Base-by-base conservation (phyloP, 2,113 vertebrate genomes). In the Thamnaconus septentrionalis region DNA sequence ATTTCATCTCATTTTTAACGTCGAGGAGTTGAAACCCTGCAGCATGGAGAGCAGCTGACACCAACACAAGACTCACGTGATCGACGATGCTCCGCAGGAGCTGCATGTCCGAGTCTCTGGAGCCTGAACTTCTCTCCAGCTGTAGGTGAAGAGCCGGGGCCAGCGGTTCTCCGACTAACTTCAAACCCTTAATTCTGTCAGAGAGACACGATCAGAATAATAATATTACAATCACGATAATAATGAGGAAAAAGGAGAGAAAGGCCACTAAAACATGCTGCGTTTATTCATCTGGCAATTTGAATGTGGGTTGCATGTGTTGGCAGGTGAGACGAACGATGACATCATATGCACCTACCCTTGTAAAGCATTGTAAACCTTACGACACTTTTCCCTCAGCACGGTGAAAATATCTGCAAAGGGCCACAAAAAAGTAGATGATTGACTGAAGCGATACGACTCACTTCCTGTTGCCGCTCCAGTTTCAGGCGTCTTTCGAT, bases 111-210 rank as follows among this genome's bases (percentile, higher is more conserved):
- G 84, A 55, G 51, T 95, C 94, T 83, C 95, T 92, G 78, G 91
- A 94, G 41, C 94, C 94, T 0, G 76, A 89, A 85, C 92, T 94
- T 40, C 87, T 92, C 78, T 94, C 89, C 73, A 99, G 87, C 49
- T 94, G 94, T 0, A 98, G 85, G 77, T 98, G 97, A 66, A 97
- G 89, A 0, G 96, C 94, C 4, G 96, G 96, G 42, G 94, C 93
- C 55, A 94, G 70, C 0, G 85, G 69, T 50, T 93, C 93, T 5
- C 96, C 96, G 0, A 95, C 92, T 4, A 98, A 76, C 80, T 91
- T 95, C 49, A 99, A 82, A 46, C 95, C 96, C 12, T 91, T 86
- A 73, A 90, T 92, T 41, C 97, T 99, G 79, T 45, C 12, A 12
- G 3, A 46, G 3, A 58, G 3, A 46, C 4, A 12, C 7, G 42